Base-by-base conservation (phyloP, 1,140 invertebrate genomes). In the Caerostris darwini region DNA sequence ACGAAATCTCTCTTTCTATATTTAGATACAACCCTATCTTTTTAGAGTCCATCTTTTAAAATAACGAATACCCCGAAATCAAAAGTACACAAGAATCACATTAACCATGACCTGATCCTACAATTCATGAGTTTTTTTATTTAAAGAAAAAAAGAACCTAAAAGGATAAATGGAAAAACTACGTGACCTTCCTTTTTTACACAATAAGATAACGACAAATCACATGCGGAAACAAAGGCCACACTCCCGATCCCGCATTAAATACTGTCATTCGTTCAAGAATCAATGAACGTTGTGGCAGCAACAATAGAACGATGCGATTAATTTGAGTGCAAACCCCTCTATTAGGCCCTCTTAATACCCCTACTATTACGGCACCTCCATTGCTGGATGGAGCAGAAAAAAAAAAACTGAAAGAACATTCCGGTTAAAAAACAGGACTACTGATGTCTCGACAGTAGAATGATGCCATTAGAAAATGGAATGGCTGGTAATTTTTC, bases 71-170 rank as follows among this genome's bases (percentile, higher is more conserved):
- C 17, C 67, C 8, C 12, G 34, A 7, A 53, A 12, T 12, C 19
- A 64, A 92, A 92, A 85, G 81, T 92, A 92, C 90, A 92, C 82
- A 92, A 85, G 69, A 92, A 83, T 58, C 58, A 50, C 90, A 92
- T 92, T 92, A 86, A n/a, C 17, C 54, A 8, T 34, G 82, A 67
- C 90, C 50, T 77, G 12, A 67, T 67, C 61, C 5, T 34, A 5
- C 5, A 61, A 19, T 58, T 53, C 82, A 83, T 50, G 50, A 12
- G 71, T 34, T 77, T 50, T 64, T 10, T 34, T 34, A 34, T 34
- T 34, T 34, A 34, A 34, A 34, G 34, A 14, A 77, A 50, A 77
- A 58, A 58, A 19, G 7, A 8, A 87, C 58, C 7, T 34, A 34
- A 82, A 10, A 57, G 61, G 61, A 81, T 82, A 67, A 90, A 92